phyloP scores from a whole-genome alignment of 1,140 invertebrate genomes.

The Eriocheir sinensis region DNA sequence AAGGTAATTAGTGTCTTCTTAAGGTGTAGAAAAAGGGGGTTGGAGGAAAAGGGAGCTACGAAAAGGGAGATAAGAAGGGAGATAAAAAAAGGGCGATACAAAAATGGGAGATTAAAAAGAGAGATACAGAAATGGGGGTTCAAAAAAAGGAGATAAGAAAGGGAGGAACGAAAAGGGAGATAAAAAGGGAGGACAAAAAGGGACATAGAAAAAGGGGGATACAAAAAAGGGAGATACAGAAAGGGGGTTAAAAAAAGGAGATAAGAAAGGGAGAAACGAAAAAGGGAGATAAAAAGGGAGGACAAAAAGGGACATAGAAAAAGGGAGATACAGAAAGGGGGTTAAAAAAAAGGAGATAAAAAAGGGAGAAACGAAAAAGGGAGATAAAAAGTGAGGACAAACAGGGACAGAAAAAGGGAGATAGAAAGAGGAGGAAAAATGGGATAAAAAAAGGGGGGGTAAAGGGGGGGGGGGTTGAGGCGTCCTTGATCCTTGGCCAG shows the following conservation, averaged over 20 bases:
- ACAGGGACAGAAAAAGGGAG: not conserved
- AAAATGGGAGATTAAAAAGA: not conserved
- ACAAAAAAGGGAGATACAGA: too few species aligned
- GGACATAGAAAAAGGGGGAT: not conserved
- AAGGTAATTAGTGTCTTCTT: not conserved
- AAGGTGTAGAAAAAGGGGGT: not conserved
- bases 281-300: not conserved
- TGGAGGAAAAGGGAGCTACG: not conserved
- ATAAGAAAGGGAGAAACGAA: not conserved
- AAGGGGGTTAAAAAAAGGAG: too few species aligned
- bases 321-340: not conserved
- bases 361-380: not conserved
- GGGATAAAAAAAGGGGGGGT: not conserved
- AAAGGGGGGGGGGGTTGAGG: not conserved
- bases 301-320: not conserved
- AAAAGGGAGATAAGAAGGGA: not conserved
- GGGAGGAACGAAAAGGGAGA: not conserved
- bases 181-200: not conserved
- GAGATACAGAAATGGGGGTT: not conserved
- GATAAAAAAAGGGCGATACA: not conserved
- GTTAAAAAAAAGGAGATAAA: not conserved
- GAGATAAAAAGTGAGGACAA: not conserved
- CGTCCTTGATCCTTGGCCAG: too few species aligned
- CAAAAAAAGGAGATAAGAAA: not conserved
- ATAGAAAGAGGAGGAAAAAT: not conserved